Evolutionary conservation across 2,113 vertebrate species (phyloP), one percentile per base, ranked within the genome.

Genomic region (Falco punctatus): DNA sequence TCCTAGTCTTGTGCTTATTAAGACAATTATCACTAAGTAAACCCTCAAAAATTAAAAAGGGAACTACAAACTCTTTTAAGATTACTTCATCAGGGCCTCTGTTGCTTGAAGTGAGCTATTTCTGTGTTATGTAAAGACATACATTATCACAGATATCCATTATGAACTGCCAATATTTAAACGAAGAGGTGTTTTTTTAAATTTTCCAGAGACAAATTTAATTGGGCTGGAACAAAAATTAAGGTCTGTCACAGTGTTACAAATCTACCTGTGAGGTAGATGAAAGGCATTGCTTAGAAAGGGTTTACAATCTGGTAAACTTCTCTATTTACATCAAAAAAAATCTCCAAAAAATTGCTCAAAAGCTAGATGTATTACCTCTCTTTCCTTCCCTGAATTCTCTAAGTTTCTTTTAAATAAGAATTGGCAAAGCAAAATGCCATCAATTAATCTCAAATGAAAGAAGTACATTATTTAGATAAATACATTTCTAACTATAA

Each of bases 1-100:
- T 93, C 70, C 86, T 71, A 77, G 15, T 38, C 22, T 78, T 85
- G 30, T 69, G 88, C 67, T 85, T 92, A 90, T 75, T 95, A 93
- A 95, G 69, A 92, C 44, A 95, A 96, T 84, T 87, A 75, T 54
- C 84, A 74, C 61, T 92, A 91, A 87, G 67, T 81, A 96, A 87
- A 67, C 46, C 22, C 70, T 73, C 62, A 83, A 67, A 84, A 89
- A 89, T 52, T 38, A 61, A 48, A 84, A 77, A 19, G 19, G 61
- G 21, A 83, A 73, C 22, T 73, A 80, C 5, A 80, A 83, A 28
- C 24, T 21, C 66, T 59, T 71, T 38, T 4, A 84, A 84, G 48
- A 87, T 81, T 69, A 62, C 28, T 52, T 81, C 33, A 14, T 64
- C 20, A 44, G 11, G 18, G n/a, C 21, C 26, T 71, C 75, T 18